Evolutionary conservation across 1,140 invertebrate genomes (phyloP), one percentile per base, ranked within the genome.

Genomic region (Conus betulinus): DNA sequence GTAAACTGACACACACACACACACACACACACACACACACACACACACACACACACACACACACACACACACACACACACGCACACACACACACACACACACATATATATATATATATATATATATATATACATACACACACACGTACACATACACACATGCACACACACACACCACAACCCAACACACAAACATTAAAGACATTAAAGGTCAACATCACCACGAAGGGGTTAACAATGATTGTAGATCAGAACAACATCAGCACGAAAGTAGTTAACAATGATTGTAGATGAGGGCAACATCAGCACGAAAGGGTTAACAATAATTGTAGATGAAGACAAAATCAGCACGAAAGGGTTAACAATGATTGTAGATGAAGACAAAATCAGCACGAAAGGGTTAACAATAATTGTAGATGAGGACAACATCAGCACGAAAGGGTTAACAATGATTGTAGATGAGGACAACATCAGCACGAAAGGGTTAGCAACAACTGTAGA

Each of bases 71-170:
- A 39, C 76, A 39, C 25, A 15, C 25, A 6, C 76, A 78, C 25
- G 25, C 25, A 78, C 76, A 78, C 76, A 78, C 25, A 78, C 76
- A 51, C 76, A 78, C 76, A 78, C 76, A 78, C 76, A 78, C 76
- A 78, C 76, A 78, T 25, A 78, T 25, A 78, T 25, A 78, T 25
- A 25, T 2, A 25, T 2, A 78, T 25, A 78, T 25, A 78, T 25
- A 78, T 25, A 78, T 25, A 78, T 25, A 78, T 52, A 83, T 52
- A 82, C 81, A 83, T 52, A 83, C 81, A 83, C 81, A 83, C 81
- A 83, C 52, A 83, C 81, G 10, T 8, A 83, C 81, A 83, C 27
- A 51, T 8, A 52, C 52, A 51, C 39, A 52, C 39, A 81, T 11
- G 79, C 27, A 53, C 79, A 3, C 39, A 39, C 39, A 39, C 39